phyloP scores from a whole-genome alignment of 2,113 vertebrate genomes.

The Connochaetes taurinus region DNA sequence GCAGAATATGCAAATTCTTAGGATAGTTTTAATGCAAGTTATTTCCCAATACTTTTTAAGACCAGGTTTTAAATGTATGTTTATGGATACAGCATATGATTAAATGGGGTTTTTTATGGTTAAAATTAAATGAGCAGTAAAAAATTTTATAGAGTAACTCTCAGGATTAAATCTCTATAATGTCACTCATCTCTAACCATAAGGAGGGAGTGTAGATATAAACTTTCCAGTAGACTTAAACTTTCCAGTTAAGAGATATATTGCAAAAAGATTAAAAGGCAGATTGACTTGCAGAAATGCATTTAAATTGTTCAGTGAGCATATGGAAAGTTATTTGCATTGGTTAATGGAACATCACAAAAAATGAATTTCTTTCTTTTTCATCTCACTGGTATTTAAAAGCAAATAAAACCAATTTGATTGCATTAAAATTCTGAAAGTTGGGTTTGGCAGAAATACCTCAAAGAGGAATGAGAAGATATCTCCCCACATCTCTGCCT shows the following conservation, averaged over 20 bases:
- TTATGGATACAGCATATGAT: background rate
- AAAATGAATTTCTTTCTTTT: background rate
- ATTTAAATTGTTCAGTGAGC: conserved; percentile 12
- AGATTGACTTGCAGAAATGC: background rate
- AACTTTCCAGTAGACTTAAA: background rate
- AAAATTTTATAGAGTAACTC: background rate
- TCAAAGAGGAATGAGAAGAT: background rate
- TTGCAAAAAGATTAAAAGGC: background rate
- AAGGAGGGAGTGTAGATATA: background rate
- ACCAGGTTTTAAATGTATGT: background rate
- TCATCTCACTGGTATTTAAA: background rate
- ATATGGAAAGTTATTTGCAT: background rate
- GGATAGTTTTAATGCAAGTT: background rate
- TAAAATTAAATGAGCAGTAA: conserved; percentile 10
- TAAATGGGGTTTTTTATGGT: conserved; percentile 4
- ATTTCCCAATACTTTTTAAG: background rate
- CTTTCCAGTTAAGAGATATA: background rate
- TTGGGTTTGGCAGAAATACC: background rate
- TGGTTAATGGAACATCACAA: background rate
- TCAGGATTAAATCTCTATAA: background rate
- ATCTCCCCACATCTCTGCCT: background rate
- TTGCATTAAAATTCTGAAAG: background rate
- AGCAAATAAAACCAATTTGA: conserved; percentile 7
- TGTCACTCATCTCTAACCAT: background rate
- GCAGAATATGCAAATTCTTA: background rate